Evolutionary conservation across 2,797 vertebrate species (phyloP), one percentile per base, ranked within the genome.

Genomic region (Malacoctenus gilli): DNA sequence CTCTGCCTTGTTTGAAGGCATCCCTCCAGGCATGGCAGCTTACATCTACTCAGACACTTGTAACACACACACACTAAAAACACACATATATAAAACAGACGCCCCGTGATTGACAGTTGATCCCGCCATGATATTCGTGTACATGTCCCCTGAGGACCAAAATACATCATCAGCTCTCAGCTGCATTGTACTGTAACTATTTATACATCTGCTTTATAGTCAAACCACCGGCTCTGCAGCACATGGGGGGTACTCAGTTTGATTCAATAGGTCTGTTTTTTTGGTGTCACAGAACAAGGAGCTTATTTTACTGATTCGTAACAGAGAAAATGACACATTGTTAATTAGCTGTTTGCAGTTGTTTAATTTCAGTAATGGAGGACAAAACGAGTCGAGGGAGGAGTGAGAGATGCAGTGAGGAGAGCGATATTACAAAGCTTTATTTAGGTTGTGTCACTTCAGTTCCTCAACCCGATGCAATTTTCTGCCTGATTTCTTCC

Each of bases 71-170:
- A 63, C 14, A 5, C 16, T n/a, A 39, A 12, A 36, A 16, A 32
- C 4, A 13, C 12, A n/a, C 25, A 35, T 16, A 42, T 49, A 71
- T 40, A 51, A 31, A 79, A 49, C 4, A 43, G 42, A 37, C 44
- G 35, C 14, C 22, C 20, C 16, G 18, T 66, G 80, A 87, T 43
- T 79, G 85, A 77, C 79, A 75, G 70, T 28, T 47, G 51, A 68
- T 59, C 39, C 43, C 34, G 47, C 38, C 40, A 55, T 56, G 59
- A 74, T 69, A 50, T 67, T 42, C 60, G 57, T 75, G 60, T 58
- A 32, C 43, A 43, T 34, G 52, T 80, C 54, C 65, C 73, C 43
- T 30, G 9, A 69, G 68, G 60, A 55, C 38, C 14, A 28, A 56
- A 77, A 61, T 21, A 31, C 63, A 69, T 80, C 41, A 70, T 74